Evolutionary conservation across 1,140 invertebrate species (phyloP).

Genomic region (Drosophila sucinea): DNA sequence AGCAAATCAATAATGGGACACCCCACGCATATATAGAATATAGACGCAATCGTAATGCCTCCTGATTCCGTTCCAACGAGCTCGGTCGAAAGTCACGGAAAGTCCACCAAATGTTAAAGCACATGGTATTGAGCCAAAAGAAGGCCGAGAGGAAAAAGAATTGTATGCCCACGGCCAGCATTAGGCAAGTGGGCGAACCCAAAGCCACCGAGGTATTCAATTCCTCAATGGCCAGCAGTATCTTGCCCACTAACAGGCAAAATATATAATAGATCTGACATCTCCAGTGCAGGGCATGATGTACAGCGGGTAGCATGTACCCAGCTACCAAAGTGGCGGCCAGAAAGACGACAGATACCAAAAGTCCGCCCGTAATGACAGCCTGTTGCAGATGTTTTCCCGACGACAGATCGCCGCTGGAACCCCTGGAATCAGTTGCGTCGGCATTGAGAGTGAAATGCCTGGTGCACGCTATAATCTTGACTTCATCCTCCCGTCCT

Average conservation of each 20-base stretch:
- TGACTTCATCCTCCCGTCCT: slow-evolving; percentile 74
- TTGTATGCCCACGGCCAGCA: slow-evolving; percentile 92
- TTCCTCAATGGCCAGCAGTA: slow-evolving; percentile 87
- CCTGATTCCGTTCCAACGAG: slow-evolving; percentile 91
- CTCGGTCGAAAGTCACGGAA: slow-evolving; percentile 93
- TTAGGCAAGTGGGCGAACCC: slow-evolving; percentile 86
- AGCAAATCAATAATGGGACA: slow-evolving; percentile 88
- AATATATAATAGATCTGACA: slow-evolving; percentile 93
- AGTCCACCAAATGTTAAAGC: slow-evolving; percentile 97
- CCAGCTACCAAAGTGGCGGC: slow-evolving; percentile 90
- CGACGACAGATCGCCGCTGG: slow-evolving; percentile 33
- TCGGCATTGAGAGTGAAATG: slow-evolving; percentile 71
- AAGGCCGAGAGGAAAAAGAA: slow-evolving; percentile 97
- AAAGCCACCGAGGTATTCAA: slow-evolving; percentile 82
- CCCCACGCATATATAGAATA: slow-evolving; percentile 93
- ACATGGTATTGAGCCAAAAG: slow-evolving; percentile 98
- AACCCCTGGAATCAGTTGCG: neutral
- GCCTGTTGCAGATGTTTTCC: slow-evolving; percentile 85
- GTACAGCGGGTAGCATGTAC: slow-evolving; percentile 89
- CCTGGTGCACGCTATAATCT: slow-evolving; percentile 87
- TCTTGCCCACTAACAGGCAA: slow-evolving; percentile 90
- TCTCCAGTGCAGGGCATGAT: slow-evolving; percentile 92
- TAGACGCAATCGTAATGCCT: slow-evolving; percentile 88
- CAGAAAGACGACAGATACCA: slow-evolving; percentile 90
- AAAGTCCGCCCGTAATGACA: slow-evolving; percentile 89